phyloP scores from a whole-genome alignment of 2,113 vertebrate genomes.

The Cryptomyrus ogoouensis region DNA sequence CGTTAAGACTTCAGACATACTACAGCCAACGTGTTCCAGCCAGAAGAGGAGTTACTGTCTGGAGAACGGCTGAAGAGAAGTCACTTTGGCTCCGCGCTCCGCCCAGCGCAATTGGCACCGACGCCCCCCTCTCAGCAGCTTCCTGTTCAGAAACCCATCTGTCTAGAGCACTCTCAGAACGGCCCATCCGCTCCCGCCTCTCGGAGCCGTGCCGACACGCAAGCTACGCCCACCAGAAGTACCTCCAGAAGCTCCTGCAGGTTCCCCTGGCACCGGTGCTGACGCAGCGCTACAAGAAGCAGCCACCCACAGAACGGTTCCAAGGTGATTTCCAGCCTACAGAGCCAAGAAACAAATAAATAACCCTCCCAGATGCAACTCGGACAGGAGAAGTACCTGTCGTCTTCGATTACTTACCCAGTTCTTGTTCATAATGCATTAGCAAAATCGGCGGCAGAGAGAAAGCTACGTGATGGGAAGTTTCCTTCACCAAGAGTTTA shows the following conservation, averaged over 20 bases:
- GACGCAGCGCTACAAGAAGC: neutral
- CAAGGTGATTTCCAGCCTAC: slow-evolving; percentile 21
- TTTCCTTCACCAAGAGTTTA: neutral
- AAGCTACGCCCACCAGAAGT: neutral
- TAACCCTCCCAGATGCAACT: neutral
- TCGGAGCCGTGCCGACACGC: neutral
- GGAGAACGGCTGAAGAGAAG: neutral
- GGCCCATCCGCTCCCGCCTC: neutral
- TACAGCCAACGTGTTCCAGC: neutral
- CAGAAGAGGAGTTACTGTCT: neutral
- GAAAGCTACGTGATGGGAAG: neutral
- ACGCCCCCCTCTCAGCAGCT: slow-evolving; percentile 36
- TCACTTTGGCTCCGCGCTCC: neutral
- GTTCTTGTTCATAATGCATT: neutral
- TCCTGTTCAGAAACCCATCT: slow-evolving; percentile 52
- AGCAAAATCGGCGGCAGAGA: neutral
- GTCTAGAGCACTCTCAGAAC: slow-evolving; percentile 55
- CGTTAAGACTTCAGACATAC: neutral
- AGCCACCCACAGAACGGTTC: neutral
- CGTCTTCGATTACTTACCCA: neutral
- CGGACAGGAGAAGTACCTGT: neutral
- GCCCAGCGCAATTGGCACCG: slow-evolving; percentile 18
- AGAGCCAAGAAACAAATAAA: neutral
- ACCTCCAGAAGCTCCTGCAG: neutral
- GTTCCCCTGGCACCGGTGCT: neutral